Percentiles rank a stretch among this genome's conserved stretches.
Conservation (phyloP, 2,113 vertebrate species). For the Salvelinus fontinalis region DNA sequence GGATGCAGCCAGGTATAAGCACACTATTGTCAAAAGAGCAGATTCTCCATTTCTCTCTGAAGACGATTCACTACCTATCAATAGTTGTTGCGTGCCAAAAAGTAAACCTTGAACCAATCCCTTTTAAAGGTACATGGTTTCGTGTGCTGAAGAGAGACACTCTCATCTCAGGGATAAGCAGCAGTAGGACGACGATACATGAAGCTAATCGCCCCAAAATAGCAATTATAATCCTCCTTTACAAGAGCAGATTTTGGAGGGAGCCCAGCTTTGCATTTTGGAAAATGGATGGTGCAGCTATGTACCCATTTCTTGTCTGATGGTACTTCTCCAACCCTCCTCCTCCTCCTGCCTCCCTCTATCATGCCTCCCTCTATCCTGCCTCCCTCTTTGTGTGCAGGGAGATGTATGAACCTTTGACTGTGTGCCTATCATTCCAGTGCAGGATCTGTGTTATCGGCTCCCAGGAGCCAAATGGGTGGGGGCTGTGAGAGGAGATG, state of each 20-base stretch:
- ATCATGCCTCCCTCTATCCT: not conserved
- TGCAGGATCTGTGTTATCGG: constrained; percentile 7
- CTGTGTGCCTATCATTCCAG: constrained; percentile 3
- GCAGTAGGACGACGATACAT: not conserved
- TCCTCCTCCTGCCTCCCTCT: too few relatives aligned
- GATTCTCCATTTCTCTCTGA: not conserved
- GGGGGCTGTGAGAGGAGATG: constrained; percentile 4
- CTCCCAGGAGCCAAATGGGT: not conserved
- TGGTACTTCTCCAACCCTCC: not conserved
- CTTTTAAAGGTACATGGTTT: not conserved
- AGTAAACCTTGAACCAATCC: not conserved
- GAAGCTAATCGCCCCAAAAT: constrained; percentile 5
- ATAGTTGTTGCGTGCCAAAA: not conserved
- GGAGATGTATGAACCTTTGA: constrained; percentile 7
- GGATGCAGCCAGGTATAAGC: too few relatives aligned
- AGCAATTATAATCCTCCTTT: constrained; percentile 5
- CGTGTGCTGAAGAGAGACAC: not conserved
- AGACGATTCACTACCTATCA: not conserved
- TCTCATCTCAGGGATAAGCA: not conserved
- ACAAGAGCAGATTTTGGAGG: not conserved
- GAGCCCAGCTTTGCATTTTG: not conserved
- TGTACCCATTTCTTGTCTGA: not conserved
- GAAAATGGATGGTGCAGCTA: not conserved
- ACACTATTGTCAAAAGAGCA: not conserved
- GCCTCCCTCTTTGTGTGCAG: not conserved